These are phyloP conservation scores for Pasiphila rectangulata DNA, from an alignment of 2,888 invertebrate genomes.

Conservation along the genomic window DNA sequence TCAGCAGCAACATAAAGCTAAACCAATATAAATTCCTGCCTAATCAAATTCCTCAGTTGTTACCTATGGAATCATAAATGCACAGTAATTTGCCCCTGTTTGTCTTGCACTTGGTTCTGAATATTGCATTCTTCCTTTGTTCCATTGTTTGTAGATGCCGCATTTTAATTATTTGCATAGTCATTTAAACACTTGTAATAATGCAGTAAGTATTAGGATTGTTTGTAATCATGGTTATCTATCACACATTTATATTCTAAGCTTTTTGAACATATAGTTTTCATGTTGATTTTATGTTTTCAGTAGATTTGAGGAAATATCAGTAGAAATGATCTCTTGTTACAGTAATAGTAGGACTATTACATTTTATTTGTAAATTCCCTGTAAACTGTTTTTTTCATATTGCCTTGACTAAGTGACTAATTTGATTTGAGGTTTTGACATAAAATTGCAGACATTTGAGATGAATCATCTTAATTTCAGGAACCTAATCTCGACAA, in stretches of 20 bases:
- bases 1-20: neutral
- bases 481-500: slow-evolving; percentile 90
- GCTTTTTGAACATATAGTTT: slow-evolving; percentile 5
- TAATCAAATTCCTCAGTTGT: slow-evolving; percentile 28
- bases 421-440: too few species aligned
- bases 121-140: slow-evolving; percentile 56
- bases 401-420: too few species aligned
- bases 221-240: slow-evolving; percentile 2
- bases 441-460: neutral
- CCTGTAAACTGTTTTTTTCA: too few species aligned
- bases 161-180: slow-evolving; percentile 29
- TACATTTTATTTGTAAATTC: too few species aligned
- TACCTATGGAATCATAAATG: slow-evolving; percentile 59
- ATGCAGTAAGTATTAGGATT: slow-evolving; percentile 13
- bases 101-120: slow-evolving; percentile 51
- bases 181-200: slow-evolving; percentile 23
- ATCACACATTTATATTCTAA: neutral
- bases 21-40: neutral
- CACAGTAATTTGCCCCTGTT: slow-evolving; percentile 50
- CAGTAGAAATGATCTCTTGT: too few species aligned
- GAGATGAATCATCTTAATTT: slow-evolving; percentile 40
- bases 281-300: neutral
- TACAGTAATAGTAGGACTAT: too few species aligned
- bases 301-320: neutral
- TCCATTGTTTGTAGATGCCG: slow-evolving; percentile 51